These are phyloP conservation scores for Tanaodytes sp. DNA, from an alignment of 2,888 invertebrate genomes.

Conservation along the genomic window DNA sequence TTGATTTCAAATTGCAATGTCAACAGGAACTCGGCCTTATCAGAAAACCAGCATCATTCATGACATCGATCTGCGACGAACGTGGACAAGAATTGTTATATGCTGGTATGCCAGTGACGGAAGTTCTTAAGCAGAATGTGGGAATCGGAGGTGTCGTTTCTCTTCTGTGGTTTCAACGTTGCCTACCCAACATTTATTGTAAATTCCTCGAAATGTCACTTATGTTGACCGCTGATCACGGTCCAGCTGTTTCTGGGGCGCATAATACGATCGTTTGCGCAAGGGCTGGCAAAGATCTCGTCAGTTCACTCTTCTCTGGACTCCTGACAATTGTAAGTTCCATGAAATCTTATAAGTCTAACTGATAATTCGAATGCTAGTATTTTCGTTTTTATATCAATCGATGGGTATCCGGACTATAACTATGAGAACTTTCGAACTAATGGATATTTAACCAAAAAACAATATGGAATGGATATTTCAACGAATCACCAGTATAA, in stretches of 20 bases:
- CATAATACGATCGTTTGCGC: conserved; percentile 99
- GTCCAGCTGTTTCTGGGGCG: conserved; percentile 98
- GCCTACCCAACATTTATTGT: conserved; percentile 92
- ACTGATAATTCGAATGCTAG: no score
- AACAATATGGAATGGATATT: no score
- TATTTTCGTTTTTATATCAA: no score
- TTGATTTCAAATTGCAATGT: no score
- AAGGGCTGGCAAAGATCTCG: conserved; percentile 96
- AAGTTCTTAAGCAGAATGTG: conserved; percentile 92
- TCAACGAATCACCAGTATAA: no score
- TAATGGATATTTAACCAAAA: no score
- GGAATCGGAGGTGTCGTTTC: conserved; percentile 99
- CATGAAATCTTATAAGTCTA: no score
- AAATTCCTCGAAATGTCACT: conserved; percentile 99
- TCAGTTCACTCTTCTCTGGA: conserved; percentile 96
- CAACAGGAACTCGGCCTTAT: conserved; percentile 97
- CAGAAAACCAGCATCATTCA: conserved; percentile 98
- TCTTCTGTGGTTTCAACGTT: conserved; percentile 98
- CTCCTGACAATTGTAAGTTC: conserved; percentile 92
- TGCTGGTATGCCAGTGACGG: conserved; percentile 92
- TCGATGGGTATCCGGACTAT: no score
- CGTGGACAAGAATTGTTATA: conserved; percentile 97
- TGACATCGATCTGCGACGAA: conserved; percentile 99
- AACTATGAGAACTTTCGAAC: no score
- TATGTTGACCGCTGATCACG: conserved; percentile 99